Conservation (phyloP, 2,113 vertebrate genomes). For the Mionectes macconnelli region DNA sequence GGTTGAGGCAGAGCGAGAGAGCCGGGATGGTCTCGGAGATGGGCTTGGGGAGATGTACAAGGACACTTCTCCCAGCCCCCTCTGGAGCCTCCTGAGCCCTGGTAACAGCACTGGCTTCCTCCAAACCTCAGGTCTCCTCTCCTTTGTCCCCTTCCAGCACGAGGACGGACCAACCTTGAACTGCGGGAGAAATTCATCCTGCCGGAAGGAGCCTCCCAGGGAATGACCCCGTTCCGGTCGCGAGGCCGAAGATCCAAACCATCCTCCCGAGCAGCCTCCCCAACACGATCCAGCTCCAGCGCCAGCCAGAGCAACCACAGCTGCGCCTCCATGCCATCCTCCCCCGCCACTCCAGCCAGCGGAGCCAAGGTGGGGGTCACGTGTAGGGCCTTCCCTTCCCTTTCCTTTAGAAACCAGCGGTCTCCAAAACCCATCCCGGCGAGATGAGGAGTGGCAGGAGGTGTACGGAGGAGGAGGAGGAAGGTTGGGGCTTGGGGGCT, state of each 20-base stretch:
- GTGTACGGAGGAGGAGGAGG: background rate
- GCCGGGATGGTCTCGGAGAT: accelerated
- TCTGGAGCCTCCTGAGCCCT: background rate
- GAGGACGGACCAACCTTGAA: slow-evolving; percentile 96
- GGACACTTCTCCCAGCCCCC: background rate
- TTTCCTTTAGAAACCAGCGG: background rate
- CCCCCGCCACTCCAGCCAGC: slow-evolving; percentile 89
- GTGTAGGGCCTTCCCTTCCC: accelerated
- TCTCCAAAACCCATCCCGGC: background rate
- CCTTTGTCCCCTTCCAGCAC: slow-evolving; percentile 74
- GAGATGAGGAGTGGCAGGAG: background rate
- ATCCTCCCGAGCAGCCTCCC: slow-evolving; percentile 91
- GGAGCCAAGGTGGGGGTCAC: slow-evolving; percentile 82
- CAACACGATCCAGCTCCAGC: slow-evolving; percentile 93
- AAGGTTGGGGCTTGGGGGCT: background rate
- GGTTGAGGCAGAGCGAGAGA: background rate
- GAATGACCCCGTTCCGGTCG: slow-evolving; percentile 92
- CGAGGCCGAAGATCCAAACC: slow-evolving; percentile 94
- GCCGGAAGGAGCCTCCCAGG: slow-evolving; percentile 90
- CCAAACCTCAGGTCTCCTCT: background rate
- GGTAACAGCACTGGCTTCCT: accelerated
- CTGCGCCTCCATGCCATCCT: slow-evolving; percentile 91
- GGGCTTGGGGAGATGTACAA: background rate
- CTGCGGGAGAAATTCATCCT: slow-evolving; percentile 98
- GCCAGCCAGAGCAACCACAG: slow-evolving; percentile 96